Conservation (phyloP, 2,888 invertebrate genomes). For the Diaprepes abbreviatus region DNA sequence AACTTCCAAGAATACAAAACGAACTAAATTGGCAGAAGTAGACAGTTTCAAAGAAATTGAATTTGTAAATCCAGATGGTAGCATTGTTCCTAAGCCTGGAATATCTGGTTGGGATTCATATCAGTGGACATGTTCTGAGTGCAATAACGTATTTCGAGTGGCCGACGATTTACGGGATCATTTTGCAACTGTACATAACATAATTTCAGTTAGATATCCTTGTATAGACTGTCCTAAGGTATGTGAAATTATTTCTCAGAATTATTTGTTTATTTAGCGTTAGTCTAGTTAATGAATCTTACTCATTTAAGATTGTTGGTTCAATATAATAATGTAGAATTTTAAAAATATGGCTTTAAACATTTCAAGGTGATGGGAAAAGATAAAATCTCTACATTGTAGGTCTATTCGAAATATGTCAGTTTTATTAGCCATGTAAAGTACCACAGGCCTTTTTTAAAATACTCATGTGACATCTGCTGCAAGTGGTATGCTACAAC, state of each 20-base stretch:
- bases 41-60: slow-evolving; percentile 42
- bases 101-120: slow-evolving; percentile 67
- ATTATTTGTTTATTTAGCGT: too few species aligned
- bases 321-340: too few species aligned
- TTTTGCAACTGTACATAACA: slow-evolving; percentile 73
- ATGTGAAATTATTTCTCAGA: too few species aligned
- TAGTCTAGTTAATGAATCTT: too few species aligned
- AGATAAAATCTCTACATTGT: too few species aligned
- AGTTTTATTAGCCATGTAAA: slow-evolving; percentile 75
- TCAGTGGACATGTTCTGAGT: slow-evolving; percentile 71
- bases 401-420: slow-evolving; percentile 73
- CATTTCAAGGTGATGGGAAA: too few species aligned
- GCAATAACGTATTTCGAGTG: slow-evolving; percentile 67
- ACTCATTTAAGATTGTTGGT: too few species aligned
- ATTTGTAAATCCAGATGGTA: slow-evolving; percentile 62
- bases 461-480: slow-evolving; percentile 72
- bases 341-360: too few species aligned
- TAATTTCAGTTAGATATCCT: slow-evolving; percentile 73
- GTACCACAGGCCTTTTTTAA: slow-evolving; percentile 74
- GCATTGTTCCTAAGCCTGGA: slow-evolving; percentile 59
- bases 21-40: slow-evolving; percentile 10
- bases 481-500: slow-evolving; percentile 71
- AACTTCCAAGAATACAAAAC: slow-evolving; percentile 6
- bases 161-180: slow-evolving; percentile 73
- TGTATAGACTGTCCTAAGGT: slow-evolving; percentile 77